A percentile compares a stretch with the other conserved stretches of the same genome.
Evolutionary conservation across 2,888 invertebrate species (phyloP).

Genomic region (Eupithecia exiguata): DNA sequence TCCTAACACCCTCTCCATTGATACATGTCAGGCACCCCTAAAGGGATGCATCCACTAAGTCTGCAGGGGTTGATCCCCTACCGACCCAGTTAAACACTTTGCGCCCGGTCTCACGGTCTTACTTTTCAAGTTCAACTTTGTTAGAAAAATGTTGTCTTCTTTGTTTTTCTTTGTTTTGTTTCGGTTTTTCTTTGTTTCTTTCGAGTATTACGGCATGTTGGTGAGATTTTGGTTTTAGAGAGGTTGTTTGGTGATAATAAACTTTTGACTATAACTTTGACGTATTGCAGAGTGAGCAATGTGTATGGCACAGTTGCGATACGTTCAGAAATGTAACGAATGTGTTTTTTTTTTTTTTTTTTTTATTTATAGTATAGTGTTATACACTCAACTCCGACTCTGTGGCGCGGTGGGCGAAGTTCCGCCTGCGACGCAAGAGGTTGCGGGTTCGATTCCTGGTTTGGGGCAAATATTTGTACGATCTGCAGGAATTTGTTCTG

Average conservation of each 20-base stretch:
- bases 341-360: too few species aligned
- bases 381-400: too few species aligned
- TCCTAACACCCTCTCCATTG: constrained; percentile 20
- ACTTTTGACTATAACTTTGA: neutral
- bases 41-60: constrained; percentile 41
- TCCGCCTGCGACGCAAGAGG: too few species aligned
- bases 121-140: constrained; percentile 43
- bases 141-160: constrained; percentile 34
- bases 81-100: constrained; percentile 45
- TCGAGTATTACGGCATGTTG: neutral
- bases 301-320: neutral
- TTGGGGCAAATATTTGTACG: too few species aligned
- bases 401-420: too few species aligned
- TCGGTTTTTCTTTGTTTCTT: constrained; percentile 7
- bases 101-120: constrained; percentile 35
- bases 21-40: constrained; percentile 33
- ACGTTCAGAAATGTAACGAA: neutral
- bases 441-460: too few species aligned
- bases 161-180: constrained; percentile 12
- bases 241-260: neutral
- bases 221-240: neutral
- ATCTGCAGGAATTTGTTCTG: too few species aligned
- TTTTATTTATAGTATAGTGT: too few species aligned
- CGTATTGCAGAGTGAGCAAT: neutral
- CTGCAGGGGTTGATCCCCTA: constrained; percentile 41